Base-by-base conservation (phyloP, 2,797 vertebrate genomes). In the Psittacula echo region DNA sequence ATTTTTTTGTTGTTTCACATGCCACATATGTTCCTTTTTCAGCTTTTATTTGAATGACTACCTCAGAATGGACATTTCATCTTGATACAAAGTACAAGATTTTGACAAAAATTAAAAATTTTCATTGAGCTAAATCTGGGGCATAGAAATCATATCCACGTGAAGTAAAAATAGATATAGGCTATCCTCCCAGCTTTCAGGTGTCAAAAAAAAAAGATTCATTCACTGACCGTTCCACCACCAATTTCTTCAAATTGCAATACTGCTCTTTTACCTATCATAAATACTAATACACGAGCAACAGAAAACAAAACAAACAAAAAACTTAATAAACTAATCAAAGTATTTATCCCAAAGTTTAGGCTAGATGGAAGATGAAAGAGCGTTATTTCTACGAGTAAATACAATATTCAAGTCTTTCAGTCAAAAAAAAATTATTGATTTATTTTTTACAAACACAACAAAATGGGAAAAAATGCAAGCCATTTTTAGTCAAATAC, bases 41-140 rank as follows among this genome's bases (percentile, higher is more conserved):
- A 51, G 10, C 13, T 76, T 65, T 76, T 64, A 4, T 65, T 60
- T 76, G 21, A 81, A 68, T 4, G 41, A 26, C 22, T 65, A 34
- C 6, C 12, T 12, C 1, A 1, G 15, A 87, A 34, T 0, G 2
- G 10, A 41, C 13, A 47, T 7, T 68, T 68, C 23, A 48, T 80
- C 74, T 80, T 48, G 6, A 74, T 34, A 24, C 11, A 66, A 60
- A 16, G 7, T 5, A 58, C 7, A 79, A 45, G 7, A 58, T 51
- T 74, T 79, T 79, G 67, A 44, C 13, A 60, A 47, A 79, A 50
- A 47, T 21, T 11, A 4, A 47, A 64, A 74, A 64, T 21, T 42
- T 41, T 64, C 13, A 16, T 58, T 18, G 3, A 41, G 1, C 5
- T 74, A 51, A 47, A 51, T 45, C 30, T 53, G 20, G 4, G 53